Base-by-base conservation (phyloP, 2,113 vertebrate genomes). In the Clinocottus analis region DNA sequence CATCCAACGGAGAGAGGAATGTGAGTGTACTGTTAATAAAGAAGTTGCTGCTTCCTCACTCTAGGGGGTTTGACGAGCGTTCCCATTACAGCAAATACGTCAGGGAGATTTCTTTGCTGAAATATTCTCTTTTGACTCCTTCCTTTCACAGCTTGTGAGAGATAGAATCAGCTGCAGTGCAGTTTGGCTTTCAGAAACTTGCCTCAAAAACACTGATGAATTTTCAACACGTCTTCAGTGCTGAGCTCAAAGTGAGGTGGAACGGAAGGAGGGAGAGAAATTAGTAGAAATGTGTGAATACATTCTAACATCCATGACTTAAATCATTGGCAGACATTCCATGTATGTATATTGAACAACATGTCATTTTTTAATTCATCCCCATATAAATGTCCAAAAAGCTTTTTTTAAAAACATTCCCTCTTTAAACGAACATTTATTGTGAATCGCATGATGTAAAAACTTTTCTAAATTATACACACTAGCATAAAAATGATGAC, bases 31-130 rank as follows among this genome's bases (percentile, higher is more conserved):
- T n/a, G n/a, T n/a, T n/a, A n/a, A n/a, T n/a, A n/a, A n/a, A n/a
- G n/a, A n/a, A n/a, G n/a, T n/a, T n/a, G n/a, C n/a, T n/a, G 33
- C 43, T 53, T 43, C 67, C 67, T 78, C 35, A 3, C 27, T 70
- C 45, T 78, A 53, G 62, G 64, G 56, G 64, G 5, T 77, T 71
- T 59, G 23, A 72, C 37, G 60, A 72, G 17, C n/a, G 13, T 25
- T 49, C 29, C 67, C 61, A 19, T 71, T 71, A 70, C 55, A 58
- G 61, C 45, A 61, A 61, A 60, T 31, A 53, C 23, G 11, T 17
- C 25, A 31, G 64, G 29, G 31, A 77, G 65, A 23, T 51, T 69
- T 41, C n/a, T 61, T 7, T 41, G 64, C 75, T 63, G 12, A 59
- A 72, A 81, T 67, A 13, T 56, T 35, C 59, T 66, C 21, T 55